Percentiles rank a stretch among this genome's conserved stretches.
Evolutionary conservation across 1,140 invertebrate genomes (phyloP).

Genomic region (Portunus trituberculatus): DNA sequence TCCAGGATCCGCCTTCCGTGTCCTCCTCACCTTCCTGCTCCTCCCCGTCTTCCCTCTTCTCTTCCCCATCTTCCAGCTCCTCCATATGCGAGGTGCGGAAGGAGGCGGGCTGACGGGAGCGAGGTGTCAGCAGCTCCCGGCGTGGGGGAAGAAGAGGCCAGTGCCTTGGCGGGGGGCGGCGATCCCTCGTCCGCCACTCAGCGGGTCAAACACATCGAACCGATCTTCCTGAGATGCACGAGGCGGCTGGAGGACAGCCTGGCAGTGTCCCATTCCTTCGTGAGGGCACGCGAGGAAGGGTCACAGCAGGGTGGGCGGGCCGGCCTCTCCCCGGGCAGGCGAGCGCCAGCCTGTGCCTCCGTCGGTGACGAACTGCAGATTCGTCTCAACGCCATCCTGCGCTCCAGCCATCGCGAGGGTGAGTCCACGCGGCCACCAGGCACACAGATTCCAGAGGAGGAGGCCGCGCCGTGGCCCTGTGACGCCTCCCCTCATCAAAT

Average conservation of each 20-base stretch:
- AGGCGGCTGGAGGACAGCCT: conserved; percentile 54
- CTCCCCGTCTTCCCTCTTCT: conserved; percentile 66
- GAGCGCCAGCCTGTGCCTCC: background rate
- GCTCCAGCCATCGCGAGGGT: conserved; percentile 2
- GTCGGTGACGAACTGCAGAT: conserved; percentile 65
- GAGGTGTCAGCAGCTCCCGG: background rate
- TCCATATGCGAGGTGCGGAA: conserved; percentile 46
- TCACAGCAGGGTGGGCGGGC: background rate
- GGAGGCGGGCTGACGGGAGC: background rate
- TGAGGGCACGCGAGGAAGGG: conserved; percentile 40
- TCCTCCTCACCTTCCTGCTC: conserved; percentile 63
- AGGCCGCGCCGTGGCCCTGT: background rate
- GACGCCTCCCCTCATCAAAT: background rate
- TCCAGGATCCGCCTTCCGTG: conserved; percentile 37
- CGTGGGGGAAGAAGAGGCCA: conserved; percentile 48
- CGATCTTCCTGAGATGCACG: conserved; percentile 64
- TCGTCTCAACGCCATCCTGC: conserved; percentile 65
- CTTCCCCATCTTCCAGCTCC: conserved; percentile 66
- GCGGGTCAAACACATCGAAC: conserved; percentile 42
- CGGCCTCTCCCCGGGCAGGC: conserved; percentile 7
- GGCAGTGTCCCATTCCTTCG: conserved; percentile 51
- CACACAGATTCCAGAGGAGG: background rate
- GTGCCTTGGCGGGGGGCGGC: conserved; percentile 48
- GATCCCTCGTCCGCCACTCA: conserved; percentile 17
- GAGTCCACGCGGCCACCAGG: background rate